Percentiles rank a stretch among this genome's conserved stretches.
Evolutionary conservation across 2,797 vertebrate genomes (phyloP).

Genomic region (Phataginus tricuspis): DNA sequence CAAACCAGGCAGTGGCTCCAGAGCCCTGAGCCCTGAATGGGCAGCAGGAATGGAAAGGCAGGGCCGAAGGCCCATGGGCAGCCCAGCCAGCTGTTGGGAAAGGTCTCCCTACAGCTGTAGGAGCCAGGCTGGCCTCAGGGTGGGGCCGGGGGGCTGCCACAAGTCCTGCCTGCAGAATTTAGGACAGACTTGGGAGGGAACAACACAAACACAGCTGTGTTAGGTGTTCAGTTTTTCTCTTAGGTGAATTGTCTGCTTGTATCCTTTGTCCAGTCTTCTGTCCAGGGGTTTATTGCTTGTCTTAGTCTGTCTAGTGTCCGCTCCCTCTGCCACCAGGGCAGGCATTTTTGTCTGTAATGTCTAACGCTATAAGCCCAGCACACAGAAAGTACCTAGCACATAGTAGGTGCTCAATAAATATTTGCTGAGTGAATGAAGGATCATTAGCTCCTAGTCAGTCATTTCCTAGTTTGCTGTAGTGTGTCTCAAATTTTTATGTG

Average conservation of each 20-base stretch:
- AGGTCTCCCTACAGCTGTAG: background rate
- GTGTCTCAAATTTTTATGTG: background rate
- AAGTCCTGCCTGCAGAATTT: background rate
- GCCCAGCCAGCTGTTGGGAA: background rate
- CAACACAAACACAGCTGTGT: background rate
- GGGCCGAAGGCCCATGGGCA: background rate
- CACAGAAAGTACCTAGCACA: background rate
- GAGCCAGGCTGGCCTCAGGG: background rate
- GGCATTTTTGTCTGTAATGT: background rate
- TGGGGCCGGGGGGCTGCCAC: fast-evolving
- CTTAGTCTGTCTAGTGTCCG: background rate
- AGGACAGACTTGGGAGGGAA: background rate
- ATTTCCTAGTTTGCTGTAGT: background rate
- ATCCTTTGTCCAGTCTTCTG: background rate
- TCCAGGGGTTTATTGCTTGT: background rate
- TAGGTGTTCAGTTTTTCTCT: background rate
- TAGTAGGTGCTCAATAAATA: background rate
- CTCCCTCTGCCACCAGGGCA: background rate
- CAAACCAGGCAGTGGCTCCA: background rate
- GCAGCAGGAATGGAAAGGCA: background rate
- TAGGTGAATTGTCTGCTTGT: background rate
- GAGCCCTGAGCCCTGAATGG: too few relatives aligned
- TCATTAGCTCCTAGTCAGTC: background rate
- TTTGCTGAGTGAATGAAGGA: background rate
- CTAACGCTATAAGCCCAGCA: background rate